Base-by-base conservation (phyloP, 2,888 invertebrate genomes). In the Standfussiana lucernea region DNA sequence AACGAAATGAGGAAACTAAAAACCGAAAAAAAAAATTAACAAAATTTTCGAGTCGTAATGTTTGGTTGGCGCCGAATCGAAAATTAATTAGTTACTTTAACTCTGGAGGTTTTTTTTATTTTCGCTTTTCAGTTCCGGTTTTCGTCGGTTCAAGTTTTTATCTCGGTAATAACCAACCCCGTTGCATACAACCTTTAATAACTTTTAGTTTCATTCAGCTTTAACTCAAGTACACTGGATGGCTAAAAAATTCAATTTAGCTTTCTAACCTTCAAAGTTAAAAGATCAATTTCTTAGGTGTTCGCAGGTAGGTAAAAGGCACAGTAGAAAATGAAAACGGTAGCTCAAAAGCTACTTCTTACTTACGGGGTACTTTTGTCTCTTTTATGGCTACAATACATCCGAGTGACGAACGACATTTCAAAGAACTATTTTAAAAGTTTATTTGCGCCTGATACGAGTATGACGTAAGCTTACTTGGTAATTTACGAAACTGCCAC, bases 201-300 rank as follows among this genome's bases (percentile, higher is more conserved):
- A 18, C 21, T 32, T 47, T 67, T 40, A 70, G 45, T 70, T 66
- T 53, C 21, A 68, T 61, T 72, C 35, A 35, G 37, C n/a, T 35
- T 37, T 68, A 74, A 74, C 86, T 69, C 59, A 78, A 78, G 86
- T 65, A 83, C 35, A 6, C 13, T 50, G 21, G 35, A 50, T 53
- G 40, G 21, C 35, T 50, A 50, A 69, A 71, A 86, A 83, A 86
- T 79, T 83, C 83, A 83, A 83, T 83, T 86, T 86, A 53, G 53
- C n/a, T 50, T 62, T 71, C 42, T 28, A 74, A 72, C 73, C 59
- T 56, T 66, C 71, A 56, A 74, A 86, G 80, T 75, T 71, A 70
- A 75, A 79, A 75, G 80, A 79, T 83, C 77, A 72, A 76, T 72
- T 24, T 45, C 69, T 77, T 59, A 47, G 67, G n/a, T 69, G 64